Percentiles rank a stretch among this genome's conserved stretches.
phyloP scores from a whole-genome alignment of 2,797 vertebrate genomes.

The Muraenolepis orangiensis region DNA sequence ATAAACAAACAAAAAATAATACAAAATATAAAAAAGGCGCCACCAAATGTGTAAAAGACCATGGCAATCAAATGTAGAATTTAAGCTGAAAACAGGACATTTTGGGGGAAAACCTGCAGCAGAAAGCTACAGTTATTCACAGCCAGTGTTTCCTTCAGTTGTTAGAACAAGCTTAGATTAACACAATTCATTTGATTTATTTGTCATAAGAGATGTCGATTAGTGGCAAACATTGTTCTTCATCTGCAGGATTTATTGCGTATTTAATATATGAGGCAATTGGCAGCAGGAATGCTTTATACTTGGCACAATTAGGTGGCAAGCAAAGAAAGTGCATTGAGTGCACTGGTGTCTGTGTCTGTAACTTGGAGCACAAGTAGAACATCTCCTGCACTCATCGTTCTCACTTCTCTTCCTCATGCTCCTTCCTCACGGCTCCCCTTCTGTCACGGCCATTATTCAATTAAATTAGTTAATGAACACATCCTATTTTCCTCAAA shows the following conservation, averaged over 20 bases:
- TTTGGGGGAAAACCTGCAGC: too few species aligned
- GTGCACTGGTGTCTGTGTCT: background rate
- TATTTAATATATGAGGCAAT: background rate
- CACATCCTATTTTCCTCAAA: background rate
- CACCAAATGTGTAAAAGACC: background rate
- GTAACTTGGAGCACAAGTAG: background rate
- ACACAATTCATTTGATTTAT: background rate
- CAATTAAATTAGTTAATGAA: background rate
- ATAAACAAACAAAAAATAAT: too few species aligned
- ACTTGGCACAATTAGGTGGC: background rate
- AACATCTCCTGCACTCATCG: background rate
- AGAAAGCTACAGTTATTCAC: conserved; percentile 46
- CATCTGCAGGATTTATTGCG: background rate
- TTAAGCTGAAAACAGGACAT: background rate
- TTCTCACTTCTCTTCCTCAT: background rate
- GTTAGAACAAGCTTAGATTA: background rate
- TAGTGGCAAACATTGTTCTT: background rate
- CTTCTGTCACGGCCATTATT: background rate
- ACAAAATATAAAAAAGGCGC: background rate
- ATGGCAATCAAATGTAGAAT: too few species aligned
- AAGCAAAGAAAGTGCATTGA: background rate
- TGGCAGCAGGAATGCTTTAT: background rate
- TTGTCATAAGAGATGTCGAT: background rate
- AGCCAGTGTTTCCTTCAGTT: conserved; percentile 53
- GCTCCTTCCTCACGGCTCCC: background rate